Base-by-base conservation (phyloP, 2,888 invertebrate species). In the Chrysotoxum bicinctum region DNA sequence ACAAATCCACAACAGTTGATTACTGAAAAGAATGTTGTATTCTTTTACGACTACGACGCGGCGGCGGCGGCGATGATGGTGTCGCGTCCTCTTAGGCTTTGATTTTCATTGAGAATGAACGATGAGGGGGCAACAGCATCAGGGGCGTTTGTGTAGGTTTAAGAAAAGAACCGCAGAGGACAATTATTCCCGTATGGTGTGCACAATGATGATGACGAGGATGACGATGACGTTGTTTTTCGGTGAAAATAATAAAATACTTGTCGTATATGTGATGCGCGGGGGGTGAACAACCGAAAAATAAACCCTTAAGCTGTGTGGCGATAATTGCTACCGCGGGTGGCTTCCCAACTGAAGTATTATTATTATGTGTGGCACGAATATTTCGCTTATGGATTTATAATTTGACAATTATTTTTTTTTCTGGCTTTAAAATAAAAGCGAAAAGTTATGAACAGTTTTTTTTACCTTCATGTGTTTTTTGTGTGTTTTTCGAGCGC, bases 1-100 rank as follows among this genome's bases (percentile, higher is more conserved):
- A 91, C 91, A 91, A 91, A 91, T 90, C 89, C 90, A 88, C 89
- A 90, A 90, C 90, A 90, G 91, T 91, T 92, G 91, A 92, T 92
- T 92, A 90, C 91, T 91, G 90, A 84, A 84, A 85, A 80, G 84
- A 85, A 81, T 40, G 43, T 87, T 72, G 75, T 50, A 75, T 81
- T 48, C 37, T 60, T 50, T 37, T 7, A 60, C 58, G 40, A 32
- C 70, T n/a, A n/a, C n/a, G n/a, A n/a, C n/a, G n/a, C n/a, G n/a
- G n/a, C n/a, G n/a, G n/a, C n/a, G n/a, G n/a, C 26, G 23, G 16
- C 30, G 52, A 43, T 43, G 32, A 84, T 79, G 73, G 76, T 77
- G 85, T 81, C 85, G 43, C 64, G 64, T 43, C 64, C 19, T 45
- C 73, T 77, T 85, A 73, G 72, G 84, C 80, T 85, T 85, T 85